Evolutionary conservation across 2,113 vertebrate genomes (phyloP).

Genomic region (Passer montanus): DNA sequence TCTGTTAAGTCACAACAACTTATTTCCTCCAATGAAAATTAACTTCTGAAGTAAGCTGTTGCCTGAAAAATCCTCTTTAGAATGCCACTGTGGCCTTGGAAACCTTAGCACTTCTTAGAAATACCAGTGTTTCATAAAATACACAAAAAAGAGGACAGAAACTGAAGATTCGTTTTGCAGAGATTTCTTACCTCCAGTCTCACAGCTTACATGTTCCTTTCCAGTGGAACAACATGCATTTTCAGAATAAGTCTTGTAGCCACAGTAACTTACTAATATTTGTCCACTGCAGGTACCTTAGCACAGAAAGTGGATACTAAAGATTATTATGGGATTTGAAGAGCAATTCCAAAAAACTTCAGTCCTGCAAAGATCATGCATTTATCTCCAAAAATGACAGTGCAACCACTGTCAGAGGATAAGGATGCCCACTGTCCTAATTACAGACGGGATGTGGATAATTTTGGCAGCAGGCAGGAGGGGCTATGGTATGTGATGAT

Average conservation of each 20-base stretch:
- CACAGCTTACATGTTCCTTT: neutral
- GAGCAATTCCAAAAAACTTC: neutral
- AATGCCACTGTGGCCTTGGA: neutral
- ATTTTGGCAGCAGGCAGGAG: neutral
- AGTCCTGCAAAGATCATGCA: neutral
- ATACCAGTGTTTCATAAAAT: neutral
- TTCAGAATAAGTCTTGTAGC: neutral
- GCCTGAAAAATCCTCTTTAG: neutral
- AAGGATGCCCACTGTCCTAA: neutral
- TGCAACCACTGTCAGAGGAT: neutral
- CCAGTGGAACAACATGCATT: neutral
- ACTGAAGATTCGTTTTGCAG: neutral
- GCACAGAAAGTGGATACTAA: neutral
- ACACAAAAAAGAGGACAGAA: neutral
- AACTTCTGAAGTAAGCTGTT: neutral
- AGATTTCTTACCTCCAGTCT: neutral
- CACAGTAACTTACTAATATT: neutral
- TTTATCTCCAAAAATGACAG: neutral
- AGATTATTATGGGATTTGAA: neutral
- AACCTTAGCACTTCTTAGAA: neutral
- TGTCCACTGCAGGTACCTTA: neutral
- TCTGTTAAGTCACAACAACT: neutral
- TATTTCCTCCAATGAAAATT: neutral
- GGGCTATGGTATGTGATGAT: neutral
- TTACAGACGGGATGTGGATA: rapidly evolving